Conservation (phyloP, 2,797 vertebrate genomes). For the Sciurus carolinensis region DNA sequence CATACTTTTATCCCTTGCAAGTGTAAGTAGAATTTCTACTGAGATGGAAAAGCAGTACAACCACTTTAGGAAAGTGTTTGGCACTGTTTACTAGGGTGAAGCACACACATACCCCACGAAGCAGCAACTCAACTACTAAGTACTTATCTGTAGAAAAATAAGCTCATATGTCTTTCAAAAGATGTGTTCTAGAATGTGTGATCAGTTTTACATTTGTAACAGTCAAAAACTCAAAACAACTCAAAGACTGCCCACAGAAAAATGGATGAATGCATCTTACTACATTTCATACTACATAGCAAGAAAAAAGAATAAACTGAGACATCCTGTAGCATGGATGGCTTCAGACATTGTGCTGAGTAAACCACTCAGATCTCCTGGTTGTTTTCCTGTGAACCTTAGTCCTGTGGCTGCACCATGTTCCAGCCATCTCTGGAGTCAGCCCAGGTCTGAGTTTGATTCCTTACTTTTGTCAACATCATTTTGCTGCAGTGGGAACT, state of each 20-base stretch:
- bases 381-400: background rate
- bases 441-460: background rate
- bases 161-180: background rate
- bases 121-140: background rate
- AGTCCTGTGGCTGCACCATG: background rate
- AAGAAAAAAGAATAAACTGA: background rate
- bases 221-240: background rate
- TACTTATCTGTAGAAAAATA: background rate
- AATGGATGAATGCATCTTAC: background rate
- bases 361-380: background rate
- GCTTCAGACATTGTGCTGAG: background rate
- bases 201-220: background rate
- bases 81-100: background rate
- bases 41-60: background rate
- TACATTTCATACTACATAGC: background rate
- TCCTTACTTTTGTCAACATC: background rate
- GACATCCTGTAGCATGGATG: background rate
- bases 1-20: background rate
- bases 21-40: too few species aligned
- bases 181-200: background rate
- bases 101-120: background rate
- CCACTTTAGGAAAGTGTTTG: background rate
- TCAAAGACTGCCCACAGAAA: background rate
- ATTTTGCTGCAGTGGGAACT: background rate
- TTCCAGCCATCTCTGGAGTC: background rate